A percentile compares a stretch with the other conserved stretches of the same genome.
Evolutionary conservation across 2,888 invertebrate species (phyloP).

Genomic region (Neoaliturus tenellus): DNA sequence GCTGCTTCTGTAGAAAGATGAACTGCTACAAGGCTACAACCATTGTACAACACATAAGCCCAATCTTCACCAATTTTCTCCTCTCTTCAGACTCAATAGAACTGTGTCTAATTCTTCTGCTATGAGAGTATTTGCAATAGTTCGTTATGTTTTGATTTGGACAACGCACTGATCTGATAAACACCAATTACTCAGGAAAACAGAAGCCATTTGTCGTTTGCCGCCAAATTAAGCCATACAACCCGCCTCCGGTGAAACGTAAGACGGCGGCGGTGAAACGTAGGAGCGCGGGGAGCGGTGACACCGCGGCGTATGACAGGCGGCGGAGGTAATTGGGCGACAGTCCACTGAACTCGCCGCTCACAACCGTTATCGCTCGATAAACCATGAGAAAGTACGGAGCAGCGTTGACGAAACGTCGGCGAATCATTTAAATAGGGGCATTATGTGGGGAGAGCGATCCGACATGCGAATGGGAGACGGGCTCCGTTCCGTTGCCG

Average conservation of each 20-base stretch:
- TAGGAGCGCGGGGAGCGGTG: not conserved
- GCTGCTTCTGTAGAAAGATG: too few species aligned
- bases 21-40: too few species aligned
- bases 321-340: not conserved
- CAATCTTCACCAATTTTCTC: too few species aligned
- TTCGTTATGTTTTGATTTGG: too few species aligned
- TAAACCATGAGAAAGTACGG: conserved; percentile 31
- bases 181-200: too few species aligned
- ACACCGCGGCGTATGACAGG: conserved; percentile 3
- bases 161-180: too few species aligned
- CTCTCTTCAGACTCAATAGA: too few species aligned
- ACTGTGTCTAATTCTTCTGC: too few species aligned
- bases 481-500: not conserved
- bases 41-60: too few species aligned
- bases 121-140: too few species aligned
- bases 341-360: conserved; percentile 19
- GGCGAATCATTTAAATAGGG: conserved; percentile 33
- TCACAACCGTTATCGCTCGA: conserved; percentile 24
- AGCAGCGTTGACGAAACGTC: conserved; percentile 25
- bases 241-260: not conserved
- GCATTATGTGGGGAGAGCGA: conserved; percentile 3
- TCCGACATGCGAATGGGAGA: not conserved
- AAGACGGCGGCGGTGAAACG: not conserved
- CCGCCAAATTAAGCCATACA: too few species aligned
- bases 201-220: too few species aligned